Conservation (phyloP, 2,797 vertebrate genomes). For the Peromyscus aztecus region DNA sequence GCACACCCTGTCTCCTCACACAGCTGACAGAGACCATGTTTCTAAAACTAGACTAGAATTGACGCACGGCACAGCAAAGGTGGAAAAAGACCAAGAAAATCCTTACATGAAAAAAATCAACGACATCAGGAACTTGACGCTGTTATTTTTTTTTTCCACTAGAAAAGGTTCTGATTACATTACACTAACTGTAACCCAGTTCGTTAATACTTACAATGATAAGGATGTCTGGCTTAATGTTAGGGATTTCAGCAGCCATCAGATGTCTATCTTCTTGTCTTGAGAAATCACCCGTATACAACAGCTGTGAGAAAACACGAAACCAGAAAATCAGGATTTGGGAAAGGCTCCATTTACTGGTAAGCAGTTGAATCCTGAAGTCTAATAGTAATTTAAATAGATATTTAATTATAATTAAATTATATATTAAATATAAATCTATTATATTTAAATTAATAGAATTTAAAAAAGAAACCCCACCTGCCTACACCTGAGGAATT, state of each 20-base stretch:
- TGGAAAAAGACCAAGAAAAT: neutral
- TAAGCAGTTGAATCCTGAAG: constrained; percentile 32
- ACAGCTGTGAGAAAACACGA: constrained; percentile 88
- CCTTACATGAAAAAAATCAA: neutral
- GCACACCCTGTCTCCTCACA: neutral
- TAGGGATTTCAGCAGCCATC: constrained; percentile 98
- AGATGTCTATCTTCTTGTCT: constrained; percentile 97
- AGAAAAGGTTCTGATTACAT: neutral
- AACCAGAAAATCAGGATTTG: constrained; percentile 9
- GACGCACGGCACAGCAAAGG: neutral
- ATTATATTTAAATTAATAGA: too few species aligned
- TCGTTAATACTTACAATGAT: constrained; percentile 90
- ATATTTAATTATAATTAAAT: too few species aligned
- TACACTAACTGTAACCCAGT: neutral
- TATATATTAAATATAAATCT: too few species aligned
- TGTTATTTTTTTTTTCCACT: neutral
- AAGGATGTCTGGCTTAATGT: constrained; percentile 97
- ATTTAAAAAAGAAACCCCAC: neutral
- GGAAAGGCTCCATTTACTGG: neutral
- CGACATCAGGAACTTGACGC: neutral
- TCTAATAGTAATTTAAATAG: neutral
- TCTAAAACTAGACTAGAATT: neutral
- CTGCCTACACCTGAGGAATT: neutral
- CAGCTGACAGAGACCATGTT: neutral
- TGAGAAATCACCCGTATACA: constrained; percentile 98